phyloP scores from a whole-genome alignment of 1,140 invertebrate genomes.

The Diorhabda elongata region DNA sequence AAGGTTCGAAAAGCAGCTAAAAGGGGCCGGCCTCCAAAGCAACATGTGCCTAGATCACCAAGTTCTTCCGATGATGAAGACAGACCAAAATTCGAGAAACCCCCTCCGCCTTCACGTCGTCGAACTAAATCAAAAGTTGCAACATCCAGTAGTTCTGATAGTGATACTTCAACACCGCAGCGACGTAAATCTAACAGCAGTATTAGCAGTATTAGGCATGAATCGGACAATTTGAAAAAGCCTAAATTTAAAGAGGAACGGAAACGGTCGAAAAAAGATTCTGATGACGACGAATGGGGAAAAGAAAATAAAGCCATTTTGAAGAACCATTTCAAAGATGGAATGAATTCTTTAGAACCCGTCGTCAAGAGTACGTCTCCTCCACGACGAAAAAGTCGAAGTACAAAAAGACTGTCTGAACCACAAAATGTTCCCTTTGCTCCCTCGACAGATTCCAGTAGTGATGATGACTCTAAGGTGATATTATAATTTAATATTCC shows the following conservation, averaged over 20 bases:
- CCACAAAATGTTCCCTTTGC: conserved; percentile 36
- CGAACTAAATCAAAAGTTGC: conserved; percentile 33
- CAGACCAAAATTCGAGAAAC: conserved; percentile 30
- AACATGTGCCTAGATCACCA: conserved; percentile 24
- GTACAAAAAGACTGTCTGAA: conserved; percentile 19
- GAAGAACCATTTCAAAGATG: conserved; percentile 33
- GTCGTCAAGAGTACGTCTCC: conserved; percentile 41
- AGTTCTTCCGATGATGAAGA: conserved; percentile 42
- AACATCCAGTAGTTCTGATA: conserved; percentile 31
- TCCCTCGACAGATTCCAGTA: conserved; percentile 43
- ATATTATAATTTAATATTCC: background rate
- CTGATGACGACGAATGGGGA: conserved; percentile 40
- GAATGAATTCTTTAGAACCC: conserved; percentile 22
- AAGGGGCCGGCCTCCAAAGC: conserved; percentile 31
- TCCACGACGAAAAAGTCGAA: conserved; percentile 36
- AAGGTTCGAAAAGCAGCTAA: conserved; percentile 19
- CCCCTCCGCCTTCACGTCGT: conserved; percentile 23
- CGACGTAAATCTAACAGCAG: conserved; percentile 14
- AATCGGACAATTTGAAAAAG: conserved; percentile 17
- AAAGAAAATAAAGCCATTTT: conserved; percentile 35
- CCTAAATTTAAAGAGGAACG: conserved; percentile 28
- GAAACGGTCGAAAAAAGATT: conserved; percentile 27
- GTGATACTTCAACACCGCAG: conserved; percentile 28
- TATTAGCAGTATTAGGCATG: conserved; percentile 12
- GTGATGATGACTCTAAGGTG: conserved; percentile 41